Evolutionary conservation across 2,113 vertebrate genomes (phyloP).

Genomic region (Siniperca chuatsi): DNA sequence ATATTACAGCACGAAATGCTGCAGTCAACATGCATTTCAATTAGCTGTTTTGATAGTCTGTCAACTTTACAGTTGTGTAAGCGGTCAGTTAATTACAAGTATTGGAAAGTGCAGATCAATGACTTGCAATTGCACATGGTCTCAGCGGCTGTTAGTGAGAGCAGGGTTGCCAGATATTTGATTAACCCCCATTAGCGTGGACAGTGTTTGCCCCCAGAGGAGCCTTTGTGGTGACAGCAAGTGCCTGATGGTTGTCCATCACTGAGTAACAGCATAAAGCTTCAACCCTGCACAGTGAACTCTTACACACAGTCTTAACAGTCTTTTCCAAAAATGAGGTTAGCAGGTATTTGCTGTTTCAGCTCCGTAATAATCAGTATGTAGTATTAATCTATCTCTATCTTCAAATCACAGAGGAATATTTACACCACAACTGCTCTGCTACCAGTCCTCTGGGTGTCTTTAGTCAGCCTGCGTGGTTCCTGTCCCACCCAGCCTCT

Average conservation of each 20-base stretch:
- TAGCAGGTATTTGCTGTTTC: constrained; percentile 34
- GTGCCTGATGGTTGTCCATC: constrained; percentile 35
- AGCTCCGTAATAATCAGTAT: constrained; percentile 38
- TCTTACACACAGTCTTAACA: background rate
- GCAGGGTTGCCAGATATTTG: constrained; percentile 66
- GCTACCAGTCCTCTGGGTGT: constrained; percentile 81
- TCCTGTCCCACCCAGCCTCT: constrained; percentile 82
- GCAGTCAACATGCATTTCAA: constrained; percentile 1
- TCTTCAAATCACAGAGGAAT: constrained; percentile 50
- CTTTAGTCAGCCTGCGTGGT: constrained; percentile 80
- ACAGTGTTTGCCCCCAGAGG: constrained; percentile 57
- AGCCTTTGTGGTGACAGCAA: constrained; percentile 60
- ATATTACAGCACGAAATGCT: background rate
- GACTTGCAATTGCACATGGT: constrained; percentile 8
- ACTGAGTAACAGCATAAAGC: background rate
- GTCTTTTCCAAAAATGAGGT: background rate
- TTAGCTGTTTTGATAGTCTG: constrained; percentile 12
- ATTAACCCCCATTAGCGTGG: constrained; percentile 67
- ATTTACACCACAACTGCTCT: constrained; percentile 50
- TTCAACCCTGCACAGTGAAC: background rate
- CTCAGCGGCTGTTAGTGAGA: constrained; percentile 38
- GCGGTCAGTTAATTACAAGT: constrained; percentile 44
- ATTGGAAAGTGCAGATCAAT: constrained; percentile 54
- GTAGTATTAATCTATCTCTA: constrained; percentile 69
- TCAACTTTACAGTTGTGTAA: constrained; percentile 38